phyloP scores from a whole-genome alignment of 2,797 vertebrate species.

The Periparus ater region DNA sequence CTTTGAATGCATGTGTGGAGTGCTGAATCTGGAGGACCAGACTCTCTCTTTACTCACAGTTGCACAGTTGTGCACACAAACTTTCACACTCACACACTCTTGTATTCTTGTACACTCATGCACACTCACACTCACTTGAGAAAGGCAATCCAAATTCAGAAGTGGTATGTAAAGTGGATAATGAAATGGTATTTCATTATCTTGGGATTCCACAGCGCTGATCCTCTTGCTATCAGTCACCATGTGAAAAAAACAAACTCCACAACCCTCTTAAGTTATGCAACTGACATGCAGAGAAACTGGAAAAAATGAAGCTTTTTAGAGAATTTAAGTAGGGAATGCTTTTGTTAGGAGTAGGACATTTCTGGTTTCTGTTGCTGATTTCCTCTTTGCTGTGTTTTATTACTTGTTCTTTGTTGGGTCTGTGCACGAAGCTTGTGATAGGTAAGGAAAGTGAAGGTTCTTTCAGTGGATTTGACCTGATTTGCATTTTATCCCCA shows the following conservation, averaged over 20 bases:
- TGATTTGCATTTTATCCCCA: not conserved
- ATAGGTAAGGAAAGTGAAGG: not conserved
- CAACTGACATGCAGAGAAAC: not conserved
- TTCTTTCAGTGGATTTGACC: not conserved
- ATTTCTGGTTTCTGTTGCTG: not conserved
- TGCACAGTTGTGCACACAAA: too few relatives aligned
- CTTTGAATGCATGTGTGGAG: not conserved
- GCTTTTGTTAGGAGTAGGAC: not conserved
- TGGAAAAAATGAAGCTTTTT: not conserved
- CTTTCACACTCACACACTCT: not conserved
- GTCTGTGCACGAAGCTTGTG: not conserved
- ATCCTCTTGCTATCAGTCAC: not conserved
- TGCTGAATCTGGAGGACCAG: not conserved
- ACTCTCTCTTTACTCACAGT: not conserved
- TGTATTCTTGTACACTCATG: too few relatives aligned
- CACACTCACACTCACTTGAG: not conserved
- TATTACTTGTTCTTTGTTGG: not conserved
- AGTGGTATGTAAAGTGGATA: not conserved
- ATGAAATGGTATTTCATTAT: not conserved
- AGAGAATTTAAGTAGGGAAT: not conserved
- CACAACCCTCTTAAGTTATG: not conserved
- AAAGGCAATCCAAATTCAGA: not conserved
- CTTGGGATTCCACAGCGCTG: not conserved
- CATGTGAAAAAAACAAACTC: not conserved
- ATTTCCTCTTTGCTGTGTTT: not conserved